These are phyloP conservation scores for Tethya wilhelma DNA, from an alignment of 37 sponge, comb jelly and placozoan genomes.

Conservation along the genomic window DNA sequence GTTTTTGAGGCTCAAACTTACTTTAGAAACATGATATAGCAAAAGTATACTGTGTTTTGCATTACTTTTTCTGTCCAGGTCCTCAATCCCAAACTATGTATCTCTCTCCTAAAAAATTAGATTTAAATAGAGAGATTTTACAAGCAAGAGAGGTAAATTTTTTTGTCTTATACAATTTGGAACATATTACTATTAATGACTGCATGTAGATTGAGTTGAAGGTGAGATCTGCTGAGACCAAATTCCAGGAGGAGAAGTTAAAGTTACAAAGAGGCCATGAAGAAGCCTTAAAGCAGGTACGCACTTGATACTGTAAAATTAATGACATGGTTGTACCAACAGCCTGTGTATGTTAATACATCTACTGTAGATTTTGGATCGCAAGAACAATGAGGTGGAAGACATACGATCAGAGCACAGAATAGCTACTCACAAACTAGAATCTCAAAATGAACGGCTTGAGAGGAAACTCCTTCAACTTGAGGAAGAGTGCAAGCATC, in stretches of 20 bases:
- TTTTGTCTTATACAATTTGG: background rate
- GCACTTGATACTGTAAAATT: background rate
- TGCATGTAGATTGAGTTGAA: slow-evolving; percentile 22
- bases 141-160: background rate
- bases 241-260: slow-evolving; percentile 10
- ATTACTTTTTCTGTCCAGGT: background rate
- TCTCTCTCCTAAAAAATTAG: background rate
- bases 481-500: background rate
- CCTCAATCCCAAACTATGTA: background rate
- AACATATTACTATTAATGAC: background rate
- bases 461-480: slow-evolving; percentile 2
- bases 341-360: background rate
- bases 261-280: background rate
- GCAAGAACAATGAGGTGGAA: slow-evolving; percentile 24
- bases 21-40: too few species aligned
- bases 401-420: slow-evolving; percentile 3
- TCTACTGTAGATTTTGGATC: background rate
- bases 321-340: background rate
- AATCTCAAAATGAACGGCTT: background rate
- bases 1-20: too few species aligned
- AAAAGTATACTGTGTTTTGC: too few species aligned
- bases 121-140: background rate
- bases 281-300: background rate
- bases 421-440: background rate
- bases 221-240: background rate